Conservation (phyloP, 1,140 invertebrate species). For the Coenobita brevimanus region DNA sequence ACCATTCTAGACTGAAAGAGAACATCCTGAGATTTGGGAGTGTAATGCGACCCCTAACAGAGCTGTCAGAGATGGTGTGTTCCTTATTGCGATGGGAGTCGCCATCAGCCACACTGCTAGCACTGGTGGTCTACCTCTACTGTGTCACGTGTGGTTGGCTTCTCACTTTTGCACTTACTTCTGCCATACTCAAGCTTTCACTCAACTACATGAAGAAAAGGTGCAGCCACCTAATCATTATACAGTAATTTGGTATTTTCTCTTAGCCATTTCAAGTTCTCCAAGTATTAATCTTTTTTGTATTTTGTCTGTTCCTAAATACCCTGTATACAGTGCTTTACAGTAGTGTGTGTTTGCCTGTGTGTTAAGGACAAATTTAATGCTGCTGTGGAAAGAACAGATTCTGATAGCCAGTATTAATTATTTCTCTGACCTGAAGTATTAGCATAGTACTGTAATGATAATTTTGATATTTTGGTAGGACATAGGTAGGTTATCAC, state of each 20-base stretch:
- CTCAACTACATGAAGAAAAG: constrained; percentile 68
- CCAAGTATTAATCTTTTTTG: no score
- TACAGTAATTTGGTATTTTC: neutral
- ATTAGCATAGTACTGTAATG: no score
- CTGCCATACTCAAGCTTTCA: constrained; percentile 66
- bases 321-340: no score
- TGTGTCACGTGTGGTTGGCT: constrained; percentile 68
- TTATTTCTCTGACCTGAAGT: no score
- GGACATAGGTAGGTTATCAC: no score
- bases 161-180: constrained; percentile 66
- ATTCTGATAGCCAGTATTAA: no score
- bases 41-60: constrained; percentile 57
- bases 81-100: constrained; percentile 66
- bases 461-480: no score
- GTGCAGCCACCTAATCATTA: constrained; percentile 58
- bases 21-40: constrained; percentile 54
- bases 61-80: constrained; percentile 30
- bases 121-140: constrained; percentile 64
- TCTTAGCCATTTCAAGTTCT: neutral
- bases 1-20: constrained; percentile 38
- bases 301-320: no score
- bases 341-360: no score
- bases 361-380: no score
- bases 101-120: constrained; percentile 67
- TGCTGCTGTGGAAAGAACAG: no score